These are phyloP conservation scores for Melanotaenia duboulayi DNA, from an alignment of 2,113 vertebrate species.

Conservation along the genomic window DNA sequence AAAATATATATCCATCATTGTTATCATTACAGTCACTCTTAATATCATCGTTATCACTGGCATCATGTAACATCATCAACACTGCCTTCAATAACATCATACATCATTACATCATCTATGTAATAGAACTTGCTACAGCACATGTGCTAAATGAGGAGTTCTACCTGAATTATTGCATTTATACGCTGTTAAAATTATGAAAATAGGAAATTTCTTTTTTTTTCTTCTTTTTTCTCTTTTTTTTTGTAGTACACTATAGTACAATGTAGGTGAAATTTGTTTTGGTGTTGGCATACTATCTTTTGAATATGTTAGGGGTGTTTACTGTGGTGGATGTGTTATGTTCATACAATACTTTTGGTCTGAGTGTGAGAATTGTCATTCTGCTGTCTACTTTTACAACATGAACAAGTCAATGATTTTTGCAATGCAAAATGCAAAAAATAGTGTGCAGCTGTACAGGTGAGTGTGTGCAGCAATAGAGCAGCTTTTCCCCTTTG, in stretches of 20 bases:
- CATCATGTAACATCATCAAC: slow-evolving; percentile 41
- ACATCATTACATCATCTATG: slow-evolving; percentile 62
- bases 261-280: slow-evolving; percentile 72
- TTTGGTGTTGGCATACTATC: slow-evolving; percentile 65
- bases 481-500: slow-evolving; percentile 8
- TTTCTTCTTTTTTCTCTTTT: slow-evolving; percentile 34
- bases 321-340: slow-evolving; percentile 35
- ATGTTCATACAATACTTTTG: slow-evolving; percentile 42
- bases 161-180: slow-evolving; percentile 88
- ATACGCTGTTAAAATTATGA: slow-evolving; percentile 86
- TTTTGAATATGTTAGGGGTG: slow-evolving; percentile 53
- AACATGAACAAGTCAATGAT: slow-evolving; percentile 31
- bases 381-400: slow-evolving; percentile 44
- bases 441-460: slow-evolving; percentile 49
- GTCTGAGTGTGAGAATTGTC: slow-evolving; percentile 21
- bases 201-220: slow-evolving; percentile 67
- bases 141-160: slow-evolving; percentile 80
- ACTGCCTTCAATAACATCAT: slow-evolving; percentile 52
- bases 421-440: slow-evolving; percentile 39
- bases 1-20: slow-evolving; percentile 68
- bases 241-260: slow-evolving; percentile 71
- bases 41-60: slow-evolving; percentile 44
- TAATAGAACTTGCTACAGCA: slow-evolving; percentile 76
- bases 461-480: slow-evolving; percentile 34
- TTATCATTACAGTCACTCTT: slow-evolving; percentile 55